A percentile compares a stretch with the other conserved stretches of the same genome.
phyloP scores from a whole-genome alignment of 2,113 vertebrate species.

The Athene noctua region DNA sequence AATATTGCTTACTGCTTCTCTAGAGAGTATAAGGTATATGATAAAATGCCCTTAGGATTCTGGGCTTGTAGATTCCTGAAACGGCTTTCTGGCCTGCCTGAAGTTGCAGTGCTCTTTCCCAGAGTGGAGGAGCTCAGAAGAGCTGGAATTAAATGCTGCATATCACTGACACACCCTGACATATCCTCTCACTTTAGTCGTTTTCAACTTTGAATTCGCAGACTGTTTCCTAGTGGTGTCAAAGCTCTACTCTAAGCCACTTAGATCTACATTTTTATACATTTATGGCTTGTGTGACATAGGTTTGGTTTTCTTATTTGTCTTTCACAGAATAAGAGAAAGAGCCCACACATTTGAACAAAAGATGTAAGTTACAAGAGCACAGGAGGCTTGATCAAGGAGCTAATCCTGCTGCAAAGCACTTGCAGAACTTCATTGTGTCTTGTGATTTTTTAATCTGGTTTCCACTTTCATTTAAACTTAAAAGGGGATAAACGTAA shows the following conservation, averaged over 20 bases:
- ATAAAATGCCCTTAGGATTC: neutral
- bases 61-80: neutral
- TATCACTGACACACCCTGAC: neutral
- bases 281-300: neutral
- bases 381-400: neutral
- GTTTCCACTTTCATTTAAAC: constrained; percentile 14
- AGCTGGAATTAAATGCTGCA: neutral
- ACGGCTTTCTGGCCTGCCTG: neutral
- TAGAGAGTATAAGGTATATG: neutral
- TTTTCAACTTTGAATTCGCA: neutral
- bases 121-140: neutral
- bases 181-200: neutral
- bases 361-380: neutral
- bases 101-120: neutral
- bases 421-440: neutral
- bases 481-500: neutral
- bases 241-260: neutral
- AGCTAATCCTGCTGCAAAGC: constrained; percentile 24
- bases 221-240: neutral
- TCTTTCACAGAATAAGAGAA: neutral
- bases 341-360: neutral
- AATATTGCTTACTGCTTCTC: neutral
- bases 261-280: neutral
- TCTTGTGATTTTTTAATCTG: neutral
- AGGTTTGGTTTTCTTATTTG: neutral